Percentiles rank a stretch among this genome's conserved stretches.
These are phyloP conservation scores for Andrena trimmerana DNA, from an alignment of 2,888 invertebrate genomes.

Conservation along the genomic window DNA sequence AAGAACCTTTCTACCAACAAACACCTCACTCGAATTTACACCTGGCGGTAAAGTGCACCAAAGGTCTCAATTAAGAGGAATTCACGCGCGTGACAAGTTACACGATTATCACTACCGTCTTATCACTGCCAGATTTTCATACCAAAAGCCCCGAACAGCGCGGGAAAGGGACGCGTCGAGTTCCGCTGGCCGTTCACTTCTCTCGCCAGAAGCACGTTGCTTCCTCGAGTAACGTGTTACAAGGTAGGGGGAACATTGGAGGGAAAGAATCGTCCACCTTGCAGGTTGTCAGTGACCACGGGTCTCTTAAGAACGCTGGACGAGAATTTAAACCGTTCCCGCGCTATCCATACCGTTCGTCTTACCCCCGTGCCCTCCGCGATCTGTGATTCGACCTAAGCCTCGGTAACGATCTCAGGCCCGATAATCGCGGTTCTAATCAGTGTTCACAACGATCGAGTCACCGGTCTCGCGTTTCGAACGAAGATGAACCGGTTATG, in stretches of 20 bases:
- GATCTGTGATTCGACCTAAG: background rate
- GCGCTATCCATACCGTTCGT: background rate
- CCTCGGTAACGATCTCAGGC: no score
- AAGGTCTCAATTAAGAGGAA: no score
- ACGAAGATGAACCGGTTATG: no score
- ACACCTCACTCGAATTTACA: no score
- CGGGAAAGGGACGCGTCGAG: background rate
- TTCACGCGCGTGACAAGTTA: no score
- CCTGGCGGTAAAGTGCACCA: no score
- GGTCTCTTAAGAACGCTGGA: constrained; percentile 47
- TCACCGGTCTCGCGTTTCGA: no score
- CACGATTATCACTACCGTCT: no score
- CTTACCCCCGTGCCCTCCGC: background rate
- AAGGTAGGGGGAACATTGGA: constrained; percentile 55
- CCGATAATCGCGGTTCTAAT: no score
- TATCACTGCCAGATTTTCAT: no score
- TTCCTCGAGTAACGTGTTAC: constrained; percentile 26
- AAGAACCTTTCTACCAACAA: no score
- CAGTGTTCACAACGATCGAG: no score
- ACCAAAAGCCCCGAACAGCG: background rate
- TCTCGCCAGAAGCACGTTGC: constrained; percentile 11
- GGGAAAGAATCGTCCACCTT: constrained; percentile 54
- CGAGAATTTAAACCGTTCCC: background rate
- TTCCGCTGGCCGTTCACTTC: constrained; percentile 12
- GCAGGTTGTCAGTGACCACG: constrained; percentile 47